Conservation (phyloP, 92 coral and sea anemone genomes). For the Plumapathes pennacea region DNA sequence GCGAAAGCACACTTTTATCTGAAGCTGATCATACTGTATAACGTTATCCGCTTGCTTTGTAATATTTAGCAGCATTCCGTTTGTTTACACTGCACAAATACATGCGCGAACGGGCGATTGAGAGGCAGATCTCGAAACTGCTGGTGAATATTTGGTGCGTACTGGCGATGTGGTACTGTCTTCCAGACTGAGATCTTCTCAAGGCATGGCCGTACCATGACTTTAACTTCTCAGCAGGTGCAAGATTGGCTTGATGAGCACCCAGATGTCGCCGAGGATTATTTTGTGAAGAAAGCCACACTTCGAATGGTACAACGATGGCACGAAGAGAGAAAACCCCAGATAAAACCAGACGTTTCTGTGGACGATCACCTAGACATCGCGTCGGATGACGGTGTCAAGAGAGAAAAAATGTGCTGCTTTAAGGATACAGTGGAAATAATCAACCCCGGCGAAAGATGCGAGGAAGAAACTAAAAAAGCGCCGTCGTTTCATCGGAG, state of each 20-base stretch:
- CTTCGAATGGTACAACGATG: conserved; percentile 88
- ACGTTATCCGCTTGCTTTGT: conserved; percentile 40
- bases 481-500: conserved; percentile 47
- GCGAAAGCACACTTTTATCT: too few relatives aligned
- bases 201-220: conserved; percentile 77
- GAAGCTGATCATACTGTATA: background rate
- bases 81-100: conserved; percentile 81
- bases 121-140: conserved; percentile 15
- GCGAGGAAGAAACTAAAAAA: conserved; percentile 37
- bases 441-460: conserved; percentile 61
- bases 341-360: conserved; percentile 37
- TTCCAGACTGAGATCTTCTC: conserved; percentile 45
- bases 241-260: conserved; percentile 96
- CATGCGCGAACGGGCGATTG: conserved; percentile 78
- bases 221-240: conserved; percentile 90
- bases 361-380: conserved; percentile 34
- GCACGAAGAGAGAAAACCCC: conserved; percentile 71
- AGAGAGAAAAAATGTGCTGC: conserved; percentile 66
- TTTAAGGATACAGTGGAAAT: conserved; percentile 82
- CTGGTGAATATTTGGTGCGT: conserved; percentile 12
- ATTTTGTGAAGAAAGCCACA: conserved; percentile 88
- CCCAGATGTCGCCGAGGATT: conserved; percentile 77
- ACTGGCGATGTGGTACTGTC: conserved; percentile 50
- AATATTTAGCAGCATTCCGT: conserved; percentile 60
- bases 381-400: conserved; percentile 44